Conservation (phyloP, 1,140 invertebrate species). For the Monomorium pharaonis region DNA sequence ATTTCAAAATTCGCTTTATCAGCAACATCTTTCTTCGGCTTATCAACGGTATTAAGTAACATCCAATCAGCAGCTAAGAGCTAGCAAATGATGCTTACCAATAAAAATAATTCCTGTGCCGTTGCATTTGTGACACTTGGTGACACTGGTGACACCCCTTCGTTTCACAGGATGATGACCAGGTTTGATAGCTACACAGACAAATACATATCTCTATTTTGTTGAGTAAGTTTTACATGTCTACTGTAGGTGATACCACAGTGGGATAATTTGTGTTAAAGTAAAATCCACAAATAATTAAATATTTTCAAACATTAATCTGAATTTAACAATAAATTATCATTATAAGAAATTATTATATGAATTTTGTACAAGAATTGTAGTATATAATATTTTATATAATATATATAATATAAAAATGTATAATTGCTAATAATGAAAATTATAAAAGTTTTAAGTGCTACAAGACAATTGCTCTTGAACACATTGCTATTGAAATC, state of each 20-base stretch:
- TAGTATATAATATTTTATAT: not conserved
- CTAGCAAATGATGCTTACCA: conserved; percentile 81
- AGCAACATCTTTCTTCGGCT: conserved; percentile 65
- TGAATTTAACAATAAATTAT: not conserved
- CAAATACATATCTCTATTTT: conserved; percentile 55
- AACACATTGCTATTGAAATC: not conserved
- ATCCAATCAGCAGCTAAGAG: conserved; percentile 17
- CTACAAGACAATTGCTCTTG: not conserved
- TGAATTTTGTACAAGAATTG: not conserved
- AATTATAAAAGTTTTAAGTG: not conserved
- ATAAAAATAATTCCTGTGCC: conserved; percentile 94
- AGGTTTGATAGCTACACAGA: conserved; percentile 84
- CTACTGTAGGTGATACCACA: not conserved
- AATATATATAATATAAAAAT: too few species aligned
- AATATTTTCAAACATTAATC: not conserved
- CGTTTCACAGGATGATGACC: conserved; percentile 93
- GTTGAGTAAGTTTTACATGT: not conserved
- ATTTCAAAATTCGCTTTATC: conserved; percentile 10
- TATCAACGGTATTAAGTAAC: conserved; percentile 25
- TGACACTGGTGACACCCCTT: conserved; percentile 92
- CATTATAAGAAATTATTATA: not conserved
- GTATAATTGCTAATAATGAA: not conserved
- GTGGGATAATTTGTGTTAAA: not conserved
- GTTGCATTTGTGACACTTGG: conserved; percentile 95
- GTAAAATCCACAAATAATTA: not conserved